These are phyloP conservation scores for Colletes latitarsis DNA, from an alignment of 1,140 invertebrate species.

Conservation along the genomic window DNA sequence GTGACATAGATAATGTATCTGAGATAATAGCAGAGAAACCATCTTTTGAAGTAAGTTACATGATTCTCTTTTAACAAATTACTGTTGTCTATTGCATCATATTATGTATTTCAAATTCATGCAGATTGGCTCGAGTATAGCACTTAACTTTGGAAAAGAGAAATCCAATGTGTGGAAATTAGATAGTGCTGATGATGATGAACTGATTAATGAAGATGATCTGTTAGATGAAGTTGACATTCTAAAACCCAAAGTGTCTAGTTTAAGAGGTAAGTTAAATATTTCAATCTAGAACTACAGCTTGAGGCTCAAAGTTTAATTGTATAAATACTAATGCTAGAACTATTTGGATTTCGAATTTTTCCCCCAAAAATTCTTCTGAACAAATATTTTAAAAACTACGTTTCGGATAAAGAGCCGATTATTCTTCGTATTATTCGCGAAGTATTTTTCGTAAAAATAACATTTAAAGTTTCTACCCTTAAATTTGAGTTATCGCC, in stretches of 20 bases:
- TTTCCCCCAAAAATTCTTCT: too few relatives aligned
- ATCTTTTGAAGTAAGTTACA: constrained; percentile 82
- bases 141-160: constrained; percentile 78
- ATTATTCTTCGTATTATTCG: too few relatives aligned
- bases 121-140: constrained; percentile 82
- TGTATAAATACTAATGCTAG: too few relatives aligned
- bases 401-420: too few relatives aligned
- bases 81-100: constrained; percentile 2
- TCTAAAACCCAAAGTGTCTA: constrained; percentile 90
- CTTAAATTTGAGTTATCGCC: too few relatives aligned
- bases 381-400: too few relatives aligned
- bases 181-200: constrained; percentile 84
- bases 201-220: constrained; percentile 93
- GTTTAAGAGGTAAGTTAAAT: constrained; percentile 86
- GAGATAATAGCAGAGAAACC: constrained; percentile 84
- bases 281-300: neutral
- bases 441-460: too few relatives aligned
- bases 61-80: neutral
- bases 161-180: constrained; percentile 86
- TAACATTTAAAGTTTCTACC: too few relatives aligned
- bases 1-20: constrained; percentile 75
- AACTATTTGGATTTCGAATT: too few relatives aligned
- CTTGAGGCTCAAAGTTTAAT: neutral
- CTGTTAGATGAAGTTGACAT: constrained; percentile 95
- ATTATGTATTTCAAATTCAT: constrained; percentile 6